Evolutionary conservation across 2,113 vertebrate species (phyloP).

Genomic region (Thalassoma bifasciatum): DNA sequence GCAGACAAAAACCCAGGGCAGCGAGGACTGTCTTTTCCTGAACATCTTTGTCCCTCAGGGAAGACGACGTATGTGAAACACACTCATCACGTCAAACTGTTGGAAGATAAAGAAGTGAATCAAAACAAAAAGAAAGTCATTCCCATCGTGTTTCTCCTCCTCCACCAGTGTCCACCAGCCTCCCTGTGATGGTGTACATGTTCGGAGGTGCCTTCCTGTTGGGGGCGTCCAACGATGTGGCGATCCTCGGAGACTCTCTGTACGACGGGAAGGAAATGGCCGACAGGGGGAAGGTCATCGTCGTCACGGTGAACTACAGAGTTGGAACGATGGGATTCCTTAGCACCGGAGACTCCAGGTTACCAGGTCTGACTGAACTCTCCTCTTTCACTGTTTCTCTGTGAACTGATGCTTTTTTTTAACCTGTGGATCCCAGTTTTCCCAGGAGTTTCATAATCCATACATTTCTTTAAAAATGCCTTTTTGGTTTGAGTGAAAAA

Average conservation of each 20-base stretch:
- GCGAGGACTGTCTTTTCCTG: slow-evolving; percentile 75
- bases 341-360: slow-evolving; percentile 65
- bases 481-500: too few relatives aligned
- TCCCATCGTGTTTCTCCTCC: not conserved
- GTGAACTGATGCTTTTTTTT: too few relatives aligned
- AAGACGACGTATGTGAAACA: slow-evolving; percentile 25
- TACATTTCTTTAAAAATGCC: too few relatives aligned
- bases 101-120: too few relatives aligned
- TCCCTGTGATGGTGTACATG: slow-evolving; percentile 75
- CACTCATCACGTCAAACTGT: not conserved
- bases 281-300: slow-evolving; percentile 63
- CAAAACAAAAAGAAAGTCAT: too few relatives aligned
- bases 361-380: slow-evolving; percentile 61
- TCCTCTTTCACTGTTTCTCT: not conserved
- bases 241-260: slow-evolving; percentile 67
- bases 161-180: slow-evolving; percentile 56
- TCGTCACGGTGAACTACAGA: slow-evolving; percentile 76
- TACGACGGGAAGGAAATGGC: slow-evolving; percentile 77
- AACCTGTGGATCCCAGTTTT: too few relatives aligned
- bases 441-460: too few relatives aligned
- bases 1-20: slow-evolving; percentile 70
- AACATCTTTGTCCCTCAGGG: slow-evolving; percentile 77
- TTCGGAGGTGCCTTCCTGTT: slow-evolving; percentile 77
- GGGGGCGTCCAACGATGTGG: slow-evolving; percentile 70
- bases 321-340: slow-evolving; percentile 75